Evolutionary conservation across 1,140 invertebrate species (phyloP).

Genomic region (Ostrea denselamellosa): DNA sequence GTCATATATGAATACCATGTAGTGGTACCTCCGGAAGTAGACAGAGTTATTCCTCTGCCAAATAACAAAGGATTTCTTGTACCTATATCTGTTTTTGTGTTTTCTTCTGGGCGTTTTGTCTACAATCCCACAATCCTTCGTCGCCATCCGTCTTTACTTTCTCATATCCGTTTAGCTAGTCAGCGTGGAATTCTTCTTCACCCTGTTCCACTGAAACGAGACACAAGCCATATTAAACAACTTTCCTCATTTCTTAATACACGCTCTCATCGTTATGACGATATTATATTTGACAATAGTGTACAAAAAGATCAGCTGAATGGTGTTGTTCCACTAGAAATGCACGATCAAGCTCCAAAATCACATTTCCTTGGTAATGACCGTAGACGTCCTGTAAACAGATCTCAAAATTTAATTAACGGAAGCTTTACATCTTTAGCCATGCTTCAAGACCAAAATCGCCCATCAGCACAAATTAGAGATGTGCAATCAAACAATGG

Average conservation of each 20-base stretch:
- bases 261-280: neutral
- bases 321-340: neutral
- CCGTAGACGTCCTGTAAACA: neutral
- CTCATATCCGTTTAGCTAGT: neutral
- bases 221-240: neutral
- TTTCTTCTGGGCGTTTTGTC: neutral
- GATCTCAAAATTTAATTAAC: neutral
- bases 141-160: constrained; percentile 18
- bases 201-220: constrained; percentile 16
- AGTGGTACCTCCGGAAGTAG: constrained; percentile 8
- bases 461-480: neutral
- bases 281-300: neutral
- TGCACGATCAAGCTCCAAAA: neutral
- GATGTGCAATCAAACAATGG: neutral
- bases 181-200: neutral
- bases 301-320: neutral
- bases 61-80: constrained; percentile 22
- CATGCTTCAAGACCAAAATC: neutral
- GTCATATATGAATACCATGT: constrained; percentile 37
- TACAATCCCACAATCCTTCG: constrained; percentile 24
- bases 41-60: constrained; percentile 1
- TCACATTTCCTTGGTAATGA: neutral
- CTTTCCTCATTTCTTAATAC: neutral
- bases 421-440: neutral
- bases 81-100: constrained; percentile 22